Evolutionary conservation across 2,888 invertebrate species (phyloP).

Genomic region (Nemotelus nigrinus): DNA sequence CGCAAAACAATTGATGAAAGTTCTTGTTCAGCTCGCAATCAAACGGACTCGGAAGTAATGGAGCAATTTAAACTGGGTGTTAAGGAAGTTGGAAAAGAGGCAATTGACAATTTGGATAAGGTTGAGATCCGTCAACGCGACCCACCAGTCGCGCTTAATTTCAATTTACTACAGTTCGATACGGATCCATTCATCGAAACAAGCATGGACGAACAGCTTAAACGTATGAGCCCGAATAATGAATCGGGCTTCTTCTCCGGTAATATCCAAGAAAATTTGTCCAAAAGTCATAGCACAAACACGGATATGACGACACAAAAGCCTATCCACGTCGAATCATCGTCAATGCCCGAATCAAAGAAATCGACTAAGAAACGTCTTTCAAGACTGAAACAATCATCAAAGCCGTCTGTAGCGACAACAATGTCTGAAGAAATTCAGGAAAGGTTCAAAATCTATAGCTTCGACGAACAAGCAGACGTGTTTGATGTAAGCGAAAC

Average conservation of each 20-base stretch:
- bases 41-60: no score
- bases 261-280: no score
- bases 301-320: no score
- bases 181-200: not conserved
- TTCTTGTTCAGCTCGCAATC: no score
- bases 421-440: conserved; percentile 32
- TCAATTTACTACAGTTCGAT: conserved; percentile 15
- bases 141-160: no score
- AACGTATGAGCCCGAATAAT: not conserved
- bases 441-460: conserved; percentile 32
- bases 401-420: not conserved
- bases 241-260: not conserved
- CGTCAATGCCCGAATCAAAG: not conserved
- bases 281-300: no score
- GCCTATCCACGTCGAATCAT: no score
- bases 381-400: conserved; percentile 14
- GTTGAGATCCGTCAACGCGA: no score
- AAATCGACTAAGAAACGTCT: conserved; percentile 3
- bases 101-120: no score
- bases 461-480: conserved; percentile 25
- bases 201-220: not conserved
- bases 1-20: no score
- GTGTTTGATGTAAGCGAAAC: not conserved
- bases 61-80: no score
- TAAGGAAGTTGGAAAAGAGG: no score